Conservation (phyloP, 2,113 vertebrate genomes). For the Ranitomeya imitator region DNA sequence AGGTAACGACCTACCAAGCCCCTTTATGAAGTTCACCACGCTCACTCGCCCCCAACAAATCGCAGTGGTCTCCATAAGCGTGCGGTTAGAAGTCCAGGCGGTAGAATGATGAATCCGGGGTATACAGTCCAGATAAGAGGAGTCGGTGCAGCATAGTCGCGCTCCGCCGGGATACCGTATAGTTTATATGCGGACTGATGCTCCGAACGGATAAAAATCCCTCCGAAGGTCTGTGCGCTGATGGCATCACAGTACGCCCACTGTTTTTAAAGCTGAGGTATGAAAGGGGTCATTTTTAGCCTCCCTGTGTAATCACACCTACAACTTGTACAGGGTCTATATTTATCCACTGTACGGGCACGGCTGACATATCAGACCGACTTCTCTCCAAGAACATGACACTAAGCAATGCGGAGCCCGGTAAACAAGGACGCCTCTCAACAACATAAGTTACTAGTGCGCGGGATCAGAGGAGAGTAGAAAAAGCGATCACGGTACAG, state of each 20-base stretch:
- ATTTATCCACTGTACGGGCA: conserved; percentile 91
- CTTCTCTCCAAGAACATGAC: conserved; percentile 79
- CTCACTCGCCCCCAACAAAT: conserved; percentile 92
- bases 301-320: conserved; percentile 79
- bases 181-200: conserved; percentile 55
- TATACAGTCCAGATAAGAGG: conserved; percentile 53
- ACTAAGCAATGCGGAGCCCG: conserved; percentile 65
- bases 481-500: neutral
- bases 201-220: conserved; percentile 58
- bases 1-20: conserved; percentile 84
- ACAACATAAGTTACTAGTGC: neutral
- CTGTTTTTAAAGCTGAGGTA: conserved; percentile 79
- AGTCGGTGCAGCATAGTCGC: conserved; percentile 64
- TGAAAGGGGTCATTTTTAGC: conserved; percentile 90
- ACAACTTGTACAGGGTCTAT: conserved; percentile 84
- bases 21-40: conserved; percentile 92
- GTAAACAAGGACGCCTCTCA: conserved; percentile 68
- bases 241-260: conserved; percentile 68
- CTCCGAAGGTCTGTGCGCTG: conserved; percentile 65
- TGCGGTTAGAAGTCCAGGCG: conserved; percentile 59
- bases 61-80: conserved; percentile 85
- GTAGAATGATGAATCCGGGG: conserved; percentile 50
- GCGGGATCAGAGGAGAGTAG: neutral
- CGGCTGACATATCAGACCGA: conserved; percentile 80
- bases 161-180: conserved; percentile 60